phyloP scores from a whole-genome alignment of 2,888 invertebrate genomes.

The Temnothorax rugatulus region DNA sequence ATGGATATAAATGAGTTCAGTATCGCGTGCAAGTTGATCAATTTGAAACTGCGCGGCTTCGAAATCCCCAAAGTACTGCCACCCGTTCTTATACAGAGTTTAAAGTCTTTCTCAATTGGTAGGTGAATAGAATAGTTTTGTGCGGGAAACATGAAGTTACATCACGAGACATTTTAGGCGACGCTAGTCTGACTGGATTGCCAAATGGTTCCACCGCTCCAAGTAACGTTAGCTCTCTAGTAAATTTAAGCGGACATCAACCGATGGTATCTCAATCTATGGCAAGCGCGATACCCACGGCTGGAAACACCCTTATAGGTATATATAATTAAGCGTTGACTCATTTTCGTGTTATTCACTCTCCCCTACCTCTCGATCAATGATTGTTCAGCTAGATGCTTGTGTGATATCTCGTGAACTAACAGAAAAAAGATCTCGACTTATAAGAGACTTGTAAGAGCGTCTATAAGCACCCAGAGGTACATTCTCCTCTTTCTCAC shows the following conservation, averaged over 20 bases:
- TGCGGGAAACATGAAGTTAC: neutral
- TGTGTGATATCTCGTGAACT: neutral
- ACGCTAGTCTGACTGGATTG: constrained; percentile 54
- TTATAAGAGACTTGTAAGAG: neutral
- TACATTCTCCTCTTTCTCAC: neutral
- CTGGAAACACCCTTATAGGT: constrained; percentile 72
- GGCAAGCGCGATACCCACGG: constrained; percentile 68
- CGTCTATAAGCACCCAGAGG: neutral
- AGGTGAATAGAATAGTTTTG: constrained; percentile 65
- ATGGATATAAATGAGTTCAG: constrained; percentile 98
- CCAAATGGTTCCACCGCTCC: constrained; percentile 68
- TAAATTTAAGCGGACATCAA: constrained; percentile 71
- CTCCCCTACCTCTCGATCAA: neutral
- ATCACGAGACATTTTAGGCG: constrained; percentile 52
- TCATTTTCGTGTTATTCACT: neutral
- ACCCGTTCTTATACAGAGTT: constrained; percentile 90
- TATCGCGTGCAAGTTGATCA: constrained; percentile 98
- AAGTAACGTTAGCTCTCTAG: constrained; percentile 70
- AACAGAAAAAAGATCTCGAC: neutral
- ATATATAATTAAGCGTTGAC: neutral
- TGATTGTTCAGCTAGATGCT: constrained; percentile 1
- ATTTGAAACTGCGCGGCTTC: constrained; percentile 95
- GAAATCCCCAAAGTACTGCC: constrained; percentile 96
- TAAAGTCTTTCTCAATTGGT: constrained; percentile 87
- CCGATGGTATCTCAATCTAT: constrained; percentile 67